phyloP scores from a whole-genome alignment of 2,888 invertebrate species.

The Drosophila helvetica region DNA sequence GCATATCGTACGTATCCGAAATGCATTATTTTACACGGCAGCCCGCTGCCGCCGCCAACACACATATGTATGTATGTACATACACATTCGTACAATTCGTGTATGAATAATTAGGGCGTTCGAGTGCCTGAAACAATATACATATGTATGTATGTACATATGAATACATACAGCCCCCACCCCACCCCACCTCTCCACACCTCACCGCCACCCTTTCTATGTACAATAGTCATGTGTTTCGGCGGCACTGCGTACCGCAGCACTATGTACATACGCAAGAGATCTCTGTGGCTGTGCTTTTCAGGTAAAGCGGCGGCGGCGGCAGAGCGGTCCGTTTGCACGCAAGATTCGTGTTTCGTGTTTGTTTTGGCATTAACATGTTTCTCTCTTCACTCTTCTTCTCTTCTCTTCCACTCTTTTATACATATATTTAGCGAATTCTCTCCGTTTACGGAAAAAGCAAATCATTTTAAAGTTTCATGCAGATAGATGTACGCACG shows the following conservation, averaged over 20 bases:
- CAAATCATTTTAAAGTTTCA: slow-evolving; percentile 1
- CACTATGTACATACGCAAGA: neutral
- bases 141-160: neutral
- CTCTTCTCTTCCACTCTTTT: slow-evolving; percentile 5
- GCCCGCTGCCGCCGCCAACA: neutral
- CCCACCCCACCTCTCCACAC: no score
- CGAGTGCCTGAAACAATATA: slow-evolving; percentile 5
- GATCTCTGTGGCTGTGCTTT: neutral
- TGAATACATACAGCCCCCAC: neutral
- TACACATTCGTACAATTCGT: slow-evolving; percentile 7
- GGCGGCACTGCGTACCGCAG: neutral
- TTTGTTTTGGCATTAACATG: slow-evolving; percentile 43
- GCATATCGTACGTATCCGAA: slow-evolving; percentile 2
- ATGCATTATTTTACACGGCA: slow-evolving; percentile 1
- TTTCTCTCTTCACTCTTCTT: slow-evolving; percentile 6
- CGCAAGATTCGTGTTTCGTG: slow-evolving; percentile 29
- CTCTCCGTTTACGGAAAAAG: slow-evolving; percentile 4
- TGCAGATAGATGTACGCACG: slow-evolving; percentile 3
- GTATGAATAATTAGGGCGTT: slow-evolving; percentile 1
- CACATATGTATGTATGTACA: no score
- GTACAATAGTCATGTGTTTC: neutral
- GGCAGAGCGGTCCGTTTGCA: slow-evolving; percentile 13
- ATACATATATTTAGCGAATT: slow-evolving; percentile 6
- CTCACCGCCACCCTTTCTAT: neutral
- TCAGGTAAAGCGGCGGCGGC: slow-evolving; percentile 17